Base-by-base conservation (phyloP, 2,888 invertebrate genomes). In the Ormyrus rosae region DNA sequence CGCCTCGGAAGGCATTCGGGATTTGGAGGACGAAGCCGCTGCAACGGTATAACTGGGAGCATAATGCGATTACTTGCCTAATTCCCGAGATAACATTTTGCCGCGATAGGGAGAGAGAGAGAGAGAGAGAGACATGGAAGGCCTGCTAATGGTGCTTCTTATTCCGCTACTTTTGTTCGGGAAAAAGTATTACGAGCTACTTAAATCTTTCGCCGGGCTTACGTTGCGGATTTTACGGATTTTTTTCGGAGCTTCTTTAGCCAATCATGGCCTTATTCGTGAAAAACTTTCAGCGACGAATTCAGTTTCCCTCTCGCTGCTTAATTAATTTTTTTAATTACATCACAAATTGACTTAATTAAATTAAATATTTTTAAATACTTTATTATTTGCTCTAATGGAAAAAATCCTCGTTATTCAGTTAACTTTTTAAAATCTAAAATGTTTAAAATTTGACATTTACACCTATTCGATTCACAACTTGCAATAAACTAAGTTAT, bases 61-160 rank as follows among this genome's bases (percentile, higher is more conserved):
- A 48, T 64, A 74, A 74, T 74, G 19, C 50, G 65, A 56, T 74
- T 74, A 74, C 58, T 58, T 8, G 65, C 50, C 50, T 74, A 74
- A 74, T 65, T 74, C 65, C 48, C 64, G 56, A 65, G 74, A 74
- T 74, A 58, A 65, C 74, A 65, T 65, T 65, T 65, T 74, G 13
- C 64, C 55, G 48, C 73, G 55, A 64, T 64, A 73, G 73, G 46
- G 19, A 48, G 19, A 19, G 10, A 0, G 8, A 73, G 19, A 19
- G 10, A 0, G 8, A 73, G 53, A 13, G 19, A 19, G 58, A 70
- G 19, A 48, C n/a, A 63, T 48, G 48, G 19, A 55, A 55, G 48
- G 51, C 67, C 45, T 64, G 64, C 73, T 73, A 73, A 73, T 73
- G 73, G 55, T 19, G 45, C 48, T 73, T 64, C 64, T 73, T 73